Conservation (phyloP, 2,113 vertebrate genomes). For the Puffinus mauretanicus region DNA sequence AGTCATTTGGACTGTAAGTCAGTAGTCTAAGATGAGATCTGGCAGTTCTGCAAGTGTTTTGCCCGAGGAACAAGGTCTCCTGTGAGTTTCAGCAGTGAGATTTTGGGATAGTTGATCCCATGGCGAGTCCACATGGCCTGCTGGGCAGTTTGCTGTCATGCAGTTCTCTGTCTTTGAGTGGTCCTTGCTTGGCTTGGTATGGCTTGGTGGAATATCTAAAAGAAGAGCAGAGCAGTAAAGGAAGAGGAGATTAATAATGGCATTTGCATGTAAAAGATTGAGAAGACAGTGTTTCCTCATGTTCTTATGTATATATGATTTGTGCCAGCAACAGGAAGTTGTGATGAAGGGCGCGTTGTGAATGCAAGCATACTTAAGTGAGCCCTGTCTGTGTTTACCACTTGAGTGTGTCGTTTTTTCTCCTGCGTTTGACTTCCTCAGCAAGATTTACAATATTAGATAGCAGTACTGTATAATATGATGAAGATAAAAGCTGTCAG, state of each 20-base stretch:
- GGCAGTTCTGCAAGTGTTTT: not conserved
- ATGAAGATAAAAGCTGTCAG: not conserved
- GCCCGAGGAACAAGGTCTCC: not conserved
- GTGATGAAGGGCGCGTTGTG: not conserved
- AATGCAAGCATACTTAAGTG: not conserved
- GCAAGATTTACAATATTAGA: not conserved
- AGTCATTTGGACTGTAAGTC: not conserved
- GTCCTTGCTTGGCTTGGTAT: not conserved
- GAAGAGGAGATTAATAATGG: not conserved
- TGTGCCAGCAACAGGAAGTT: not conserved
- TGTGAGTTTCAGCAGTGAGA: not conserved
- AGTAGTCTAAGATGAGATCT: not conserved
- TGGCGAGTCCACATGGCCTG: accelerated
- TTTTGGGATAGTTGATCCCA: not conserved
- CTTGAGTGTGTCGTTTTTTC: not conserved
- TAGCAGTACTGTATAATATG: accelerated
- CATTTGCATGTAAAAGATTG: not conserved
- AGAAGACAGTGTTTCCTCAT: not conserved
- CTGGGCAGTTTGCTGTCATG: not conserved
- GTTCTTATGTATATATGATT: not conserved
- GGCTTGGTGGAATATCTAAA: not conserved
- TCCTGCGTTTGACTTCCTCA: not conserved
- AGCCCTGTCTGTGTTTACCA: not conserved
- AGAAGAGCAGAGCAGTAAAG: not conserved
- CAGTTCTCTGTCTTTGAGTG: not conserved